Evolutionary conservation across 2,797 vertebrate genomes (phyloP), one percentile per base, ranked within the genome.

Genomic region (Melanotaenia boesemani): DNA sequence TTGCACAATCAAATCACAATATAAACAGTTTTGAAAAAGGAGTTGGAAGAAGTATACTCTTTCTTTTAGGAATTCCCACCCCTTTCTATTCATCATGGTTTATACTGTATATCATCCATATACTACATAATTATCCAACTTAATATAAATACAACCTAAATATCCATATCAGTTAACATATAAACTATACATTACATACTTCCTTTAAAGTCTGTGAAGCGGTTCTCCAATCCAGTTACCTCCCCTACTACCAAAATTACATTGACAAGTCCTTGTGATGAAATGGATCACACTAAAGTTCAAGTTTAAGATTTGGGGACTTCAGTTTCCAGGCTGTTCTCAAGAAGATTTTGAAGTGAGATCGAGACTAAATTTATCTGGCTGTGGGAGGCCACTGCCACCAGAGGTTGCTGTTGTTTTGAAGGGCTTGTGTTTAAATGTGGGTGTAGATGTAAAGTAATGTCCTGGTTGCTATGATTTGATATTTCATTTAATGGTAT

Each of bases 151-250:
- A 30, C 30, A 30, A 30, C 30, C 30, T 30, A 30, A 30, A 30
- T 30, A 30, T 30, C 30, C 30, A 30, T 30, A 30, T 30, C 28
- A 30, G 30, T 30, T 30, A 30, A 30, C 28, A 30, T 30, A 30
- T 30, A 30, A 30, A 30, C 28, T 30, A 30, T 30, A 30, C 30
- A 30, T 30, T 30, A 11, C 65, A 70, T 76, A 1, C 16, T 67
- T 16, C 52, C 78, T 54, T 58, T 54, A 48, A 63, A 52, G 5
- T 76, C 5, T 6, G 26, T 69, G 18, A 32, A 60, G 24, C 8
- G 12, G 2, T 56, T 56, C 54, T 16, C 52, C 11, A 16, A 56
- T 56, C 13, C 6, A 16, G 12, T 56, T n/a, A 8, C 46, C 18
- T 46, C 18, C 6, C 18, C 2, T 20, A 2, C 46, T 48, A 8